Conservation (phyloP, 2,113 vertebrate species). For the Odocoileus hemionus region DNA sequence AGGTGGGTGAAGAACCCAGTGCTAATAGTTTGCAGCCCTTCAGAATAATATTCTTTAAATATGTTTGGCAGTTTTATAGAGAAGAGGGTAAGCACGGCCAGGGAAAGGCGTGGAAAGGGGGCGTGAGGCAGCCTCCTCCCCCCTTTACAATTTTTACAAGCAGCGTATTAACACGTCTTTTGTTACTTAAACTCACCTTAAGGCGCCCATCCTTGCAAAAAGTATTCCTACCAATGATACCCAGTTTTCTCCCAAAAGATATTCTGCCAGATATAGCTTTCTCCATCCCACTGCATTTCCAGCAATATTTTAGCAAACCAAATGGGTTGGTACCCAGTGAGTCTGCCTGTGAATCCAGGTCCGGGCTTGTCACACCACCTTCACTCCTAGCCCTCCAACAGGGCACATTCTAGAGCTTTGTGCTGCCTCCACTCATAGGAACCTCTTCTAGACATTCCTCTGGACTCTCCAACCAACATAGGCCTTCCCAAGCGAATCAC, state of each 20-base stretch:
- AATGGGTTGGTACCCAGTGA: background rate
- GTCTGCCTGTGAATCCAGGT: background rate
- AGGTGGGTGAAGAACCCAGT: background rate
- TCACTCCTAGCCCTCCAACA: background rate
- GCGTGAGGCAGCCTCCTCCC: background rate
- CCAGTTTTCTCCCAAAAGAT: background rate
- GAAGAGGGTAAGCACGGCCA: background rate
- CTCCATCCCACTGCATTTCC: background rate
- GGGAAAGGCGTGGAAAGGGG: background rate
- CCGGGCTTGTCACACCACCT: background rate
- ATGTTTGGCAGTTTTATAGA: background rate
- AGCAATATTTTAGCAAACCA: background rate
- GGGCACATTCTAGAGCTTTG: background rate
- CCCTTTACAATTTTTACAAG: background rate
- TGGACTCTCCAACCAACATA: background rate
- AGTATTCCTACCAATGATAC: background rate
- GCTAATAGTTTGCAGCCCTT: background rate
- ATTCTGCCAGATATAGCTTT: background rate
- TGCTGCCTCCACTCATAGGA: background rate
- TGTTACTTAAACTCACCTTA: background rate
- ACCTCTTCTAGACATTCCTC: background rate
- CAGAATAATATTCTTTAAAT: background rate
- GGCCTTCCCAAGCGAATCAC: background rate
- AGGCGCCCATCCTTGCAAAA: background rate
- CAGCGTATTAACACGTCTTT: background rate